Base-by-base conservation (phyloP, 2,797 vertebrate species). In the Hyperoplus lanceolatus region DNA sequence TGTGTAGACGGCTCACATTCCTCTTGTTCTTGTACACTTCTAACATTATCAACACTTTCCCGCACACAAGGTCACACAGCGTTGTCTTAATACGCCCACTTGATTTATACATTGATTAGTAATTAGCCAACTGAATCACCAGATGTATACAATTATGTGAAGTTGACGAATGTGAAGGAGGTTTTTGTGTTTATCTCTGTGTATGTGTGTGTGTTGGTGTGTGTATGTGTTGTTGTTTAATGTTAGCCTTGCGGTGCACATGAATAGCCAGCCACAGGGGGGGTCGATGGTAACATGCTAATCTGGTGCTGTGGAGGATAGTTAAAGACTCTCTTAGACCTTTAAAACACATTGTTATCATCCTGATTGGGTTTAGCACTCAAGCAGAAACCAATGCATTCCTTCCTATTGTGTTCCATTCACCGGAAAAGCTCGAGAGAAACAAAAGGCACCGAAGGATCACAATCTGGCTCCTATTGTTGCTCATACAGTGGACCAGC, bases 331-430 rank as follows among this genome's bases (percentile, higher is more conserved):
- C 84, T 89, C 82, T 84, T 54, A 86, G 89, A 91, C 88, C 85
- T 90, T 90, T 92, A 84, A 90, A 91, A 79, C 79, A 75, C 92
- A 92, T 94, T 94, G 93, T 95, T 93, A 92, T 93, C 90, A 85
- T 83, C 90, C 83, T 88, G 86, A 92, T 92, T 93, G 90, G 94
- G 92, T 94, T 94, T 92, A 94, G 89, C 89, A 91, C 87, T 89
- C 90, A 91, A 88, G 83, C 90, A 90, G 87, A 93, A 90, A 90
- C 83, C 79, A 83, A 60, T 79, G 89, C 91, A 93, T 94, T 95
- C 92, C 93, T 93, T 90, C 86, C 87, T 66, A 87, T 92, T 93
- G 93, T 92, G 87, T 73, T 81, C 87, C 82, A 87, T 89, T 89
- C 80, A 87, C 69, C 53, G 70, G 74, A 85, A 87, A 88, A 91